Evolutionary conservation across 2,888 invertebrate genomes (phyloP).

Genomic region (Oscheius sp.): DNA sequence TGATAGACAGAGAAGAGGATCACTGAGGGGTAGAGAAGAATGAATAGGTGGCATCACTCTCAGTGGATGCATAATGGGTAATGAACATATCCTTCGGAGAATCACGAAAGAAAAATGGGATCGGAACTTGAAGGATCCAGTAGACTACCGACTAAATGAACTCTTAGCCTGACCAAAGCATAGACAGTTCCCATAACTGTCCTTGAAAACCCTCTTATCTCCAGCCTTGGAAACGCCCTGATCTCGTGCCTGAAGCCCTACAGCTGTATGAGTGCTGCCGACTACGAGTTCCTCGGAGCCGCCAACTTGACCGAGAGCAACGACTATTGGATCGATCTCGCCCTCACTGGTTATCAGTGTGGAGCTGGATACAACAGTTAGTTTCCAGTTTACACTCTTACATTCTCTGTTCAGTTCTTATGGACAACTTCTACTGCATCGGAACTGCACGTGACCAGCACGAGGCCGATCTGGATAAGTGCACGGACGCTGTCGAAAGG

Average conservation of each 20-base stretch:
- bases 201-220: background rate
- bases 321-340: conserved; percentile 56
- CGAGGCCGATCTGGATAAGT: conserved; percentile 45
- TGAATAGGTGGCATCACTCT: too few species aligned
- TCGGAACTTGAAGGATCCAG: too few species aligned
- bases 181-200: background rate
- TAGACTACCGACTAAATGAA: background rate
- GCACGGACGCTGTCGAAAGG: conserved; percentile 39
- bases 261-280: conserved; percentile 45
- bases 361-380: conserved; percentile 52
- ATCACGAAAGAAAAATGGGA: too few species aligned
- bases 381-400: background rate
- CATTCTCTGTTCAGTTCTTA: conserved; percentile 41
- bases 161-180: background rate
- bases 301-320: conserved; percentile 49
- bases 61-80: too few species aligned
- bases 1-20: too few species aligned
- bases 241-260: conserved; percentile 41
- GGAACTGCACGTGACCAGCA: conserved; percentile 47
- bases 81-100: too few species aligned
- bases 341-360: conserved; percentile 53
- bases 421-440: conserved; percentile 56
- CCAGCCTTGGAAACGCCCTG: conserved; percentile 47
- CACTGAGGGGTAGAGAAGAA: too few species aligned
- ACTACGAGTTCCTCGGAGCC: conserved; percentile 46